Percentiles rank a stretch among this genome's conserved stretches.
phyloP scores from a whole-genome alignment of 2,797 vertebrate species.

The Neosilurus hyrtlii region DNA sequence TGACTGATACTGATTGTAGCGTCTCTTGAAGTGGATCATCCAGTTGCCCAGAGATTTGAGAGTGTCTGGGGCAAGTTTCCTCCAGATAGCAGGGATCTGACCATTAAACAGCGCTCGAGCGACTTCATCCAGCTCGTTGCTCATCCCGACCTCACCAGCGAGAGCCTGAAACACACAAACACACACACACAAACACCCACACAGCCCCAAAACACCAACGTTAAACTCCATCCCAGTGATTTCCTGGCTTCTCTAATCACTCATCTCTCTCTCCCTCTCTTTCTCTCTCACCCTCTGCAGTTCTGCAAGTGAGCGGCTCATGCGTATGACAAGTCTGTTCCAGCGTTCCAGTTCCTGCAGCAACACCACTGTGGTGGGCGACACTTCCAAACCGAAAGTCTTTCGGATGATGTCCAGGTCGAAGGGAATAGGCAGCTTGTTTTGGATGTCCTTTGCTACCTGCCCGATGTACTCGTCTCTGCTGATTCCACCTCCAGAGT shows the following conservation, averaged over 20 bases:
- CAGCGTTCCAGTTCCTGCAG: conserved; percentile 92
- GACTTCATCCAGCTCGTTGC: conserved; percentile 89
- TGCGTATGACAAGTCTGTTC: conserved; percentile 82
- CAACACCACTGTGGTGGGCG: conserved; percentile 87
- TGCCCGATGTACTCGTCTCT: conserved; percentile 87
- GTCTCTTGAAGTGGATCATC: conserved; percentile 87
- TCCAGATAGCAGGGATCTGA: conserved; percentile 89
- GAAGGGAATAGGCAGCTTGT: conserved; percentile 83
- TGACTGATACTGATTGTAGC: conserved; percentile 81
- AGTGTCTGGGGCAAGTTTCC: conserved; percentile 88
- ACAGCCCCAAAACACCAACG: conserved; percentile 2
- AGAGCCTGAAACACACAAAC: conserved; percentile 75
- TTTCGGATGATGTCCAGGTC: conserved; percentile 84
- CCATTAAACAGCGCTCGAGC: conserved; percentile 87
- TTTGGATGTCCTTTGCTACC: conserved; percentile 88
- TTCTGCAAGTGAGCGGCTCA: conserved; percentile 83
- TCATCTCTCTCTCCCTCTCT: not conserved
- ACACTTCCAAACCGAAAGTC: conserved; percentile 69
- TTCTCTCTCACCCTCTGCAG: conserved; percentile 81
- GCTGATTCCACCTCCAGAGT: conserved; percentile 79
- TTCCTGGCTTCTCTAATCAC: not conserved
- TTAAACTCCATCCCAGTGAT: not conserved
- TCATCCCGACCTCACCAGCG: conserved; percentile 95
- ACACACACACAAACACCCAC: not conserved
- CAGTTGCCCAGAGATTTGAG: conserved; percentile 91